phyloP scores from a whole-genome alignment of 2,797 vertebrate genomes.

The Pseudochaenichthys georgianus region DNA sequence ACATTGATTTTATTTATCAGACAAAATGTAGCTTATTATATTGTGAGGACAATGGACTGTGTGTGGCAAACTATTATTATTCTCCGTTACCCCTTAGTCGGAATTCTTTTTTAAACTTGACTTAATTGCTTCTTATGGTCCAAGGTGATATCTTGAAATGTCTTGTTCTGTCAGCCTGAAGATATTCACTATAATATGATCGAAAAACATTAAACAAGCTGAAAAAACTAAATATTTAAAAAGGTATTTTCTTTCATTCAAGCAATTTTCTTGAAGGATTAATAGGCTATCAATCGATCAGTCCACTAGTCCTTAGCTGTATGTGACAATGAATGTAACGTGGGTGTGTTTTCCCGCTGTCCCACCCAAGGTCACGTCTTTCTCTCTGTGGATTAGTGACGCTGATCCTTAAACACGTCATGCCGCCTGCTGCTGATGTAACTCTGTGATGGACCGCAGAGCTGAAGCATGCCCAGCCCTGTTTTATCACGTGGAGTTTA shows the following conservation, averaged over 20 bases:
- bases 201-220: not conserved
- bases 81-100: not conserved
- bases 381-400: slow-evolving; percentile 55
- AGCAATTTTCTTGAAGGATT: no score
- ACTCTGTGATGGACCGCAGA: not conserved
- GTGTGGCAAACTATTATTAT: not conserved
- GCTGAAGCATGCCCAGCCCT: not conserved
- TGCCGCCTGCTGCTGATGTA: slow-evolving; percentile 21
- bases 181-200: no score
- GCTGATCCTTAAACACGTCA: slow-evolving; percentile 63
- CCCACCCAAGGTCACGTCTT: slow-evolving; percentile 55
- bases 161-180: no score
- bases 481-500: not conserved
- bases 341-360: not conserved
- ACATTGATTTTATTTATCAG: no score
- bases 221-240: not conserved
- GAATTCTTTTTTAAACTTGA: no score
- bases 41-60: not conserved
- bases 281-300: no score
- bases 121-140: no score
- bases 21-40: no score
- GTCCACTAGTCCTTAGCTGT: no score
- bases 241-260: no score
- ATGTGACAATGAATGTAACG: slow-evolving; percentile 13
- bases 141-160: no score